These are phyloP conservation scores for Phalacrocorax aristotelis DNA, from an alignment of 2,113 vertebrate genomes.

Conservation along the genomic window DNA sequence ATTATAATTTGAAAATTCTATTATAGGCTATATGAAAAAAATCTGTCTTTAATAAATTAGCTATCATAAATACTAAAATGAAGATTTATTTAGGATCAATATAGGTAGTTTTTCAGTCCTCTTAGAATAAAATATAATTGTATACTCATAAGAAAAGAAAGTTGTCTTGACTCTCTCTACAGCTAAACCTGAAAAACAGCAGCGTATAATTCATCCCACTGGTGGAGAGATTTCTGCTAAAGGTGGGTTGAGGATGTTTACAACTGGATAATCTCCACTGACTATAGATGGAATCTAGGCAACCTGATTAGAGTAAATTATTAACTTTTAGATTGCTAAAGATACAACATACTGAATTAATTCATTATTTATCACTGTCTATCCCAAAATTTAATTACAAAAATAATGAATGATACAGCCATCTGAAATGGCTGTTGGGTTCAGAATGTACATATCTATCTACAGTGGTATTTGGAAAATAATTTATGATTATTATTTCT, in stretches of 20 bases:
- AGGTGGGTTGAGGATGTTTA: not conserved
- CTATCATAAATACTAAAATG: not conserved
- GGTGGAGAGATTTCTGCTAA: not conserved
- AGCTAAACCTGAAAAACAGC: not conserved
- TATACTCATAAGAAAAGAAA: not conserved
- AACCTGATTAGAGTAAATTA: not conserved
- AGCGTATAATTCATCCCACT: not conserved
- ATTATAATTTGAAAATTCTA: not conserved
- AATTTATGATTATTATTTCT: not conserved
- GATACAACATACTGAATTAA: not conserved
- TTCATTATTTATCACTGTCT: not conserved
- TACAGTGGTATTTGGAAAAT: not conserved
- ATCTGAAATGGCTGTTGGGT: not conserved
- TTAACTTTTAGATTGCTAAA: not conserved
- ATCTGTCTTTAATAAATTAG: not conserved
- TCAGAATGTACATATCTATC: not conserved
- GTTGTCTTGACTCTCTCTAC: not conserved
- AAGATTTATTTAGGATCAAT: not conserved
- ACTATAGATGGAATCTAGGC: not conserved
- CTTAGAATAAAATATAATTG: not conserved
- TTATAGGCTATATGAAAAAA: not conserved
- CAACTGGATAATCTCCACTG: not conserved
- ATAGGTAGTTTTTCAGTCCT: not conserved
- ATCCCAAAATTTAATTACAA: not conserved
- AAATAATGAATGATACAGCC: not conserved